Evolutionary conservation across 1,140 invertebrate genomes (phyloP).

Genomic region (Temnothorax curvispinosus): DNA sequence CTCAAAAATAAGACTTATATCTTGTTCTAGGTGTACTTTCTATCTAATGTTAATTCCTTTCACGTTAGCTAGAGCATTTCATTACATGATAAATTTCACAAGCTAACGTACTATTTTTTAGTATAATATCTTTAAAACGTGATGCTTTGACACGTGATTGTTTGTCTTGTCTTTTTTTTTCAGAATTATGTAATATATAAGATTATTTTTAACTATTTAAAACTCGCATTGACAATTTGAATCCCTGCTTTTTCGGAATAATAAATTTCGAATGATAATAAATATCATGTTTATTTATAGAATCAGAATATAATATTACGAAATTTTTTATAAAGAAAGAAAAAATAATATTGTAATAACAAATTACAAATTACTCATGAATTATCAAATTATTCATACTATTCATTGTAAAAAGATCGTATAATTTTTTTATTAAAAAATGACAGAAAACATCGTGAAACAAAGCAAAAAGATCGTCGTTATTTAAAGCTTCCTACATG

Average conservation of each 20-base stretch:
- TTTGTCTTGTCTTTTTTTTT: neutral
- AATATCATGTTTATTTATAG: neutral
- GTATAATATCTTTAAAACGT: neutral
- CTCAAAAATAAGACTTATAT: conserved; percentile 4
- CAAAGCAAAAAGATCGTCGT: neutral
- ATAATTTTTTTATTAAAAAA: neutral
- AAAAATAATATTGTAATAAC: neutral
- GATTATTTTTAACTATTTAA: neutral
- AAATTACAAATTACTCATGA: no score
- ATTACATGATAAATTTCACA: neutral
- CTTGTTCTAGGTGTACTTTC: conserved; percentile 5
- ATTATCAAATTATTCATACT: neutral
- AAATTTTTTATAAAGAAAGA: neutral
- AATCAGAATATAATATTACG: neutral
- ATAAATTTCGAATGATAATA: neutral
- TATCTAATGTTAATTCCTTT: neutral
- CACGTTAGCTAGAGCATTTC: neutral
- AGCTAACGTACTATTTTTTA: neutral
- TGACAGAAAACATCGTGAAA: neutral
- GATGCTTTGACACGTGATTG: neutral
- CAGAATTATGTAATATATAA: neutral
- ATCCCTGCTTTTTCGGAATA: neutral
- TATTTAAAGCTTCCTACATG: neutral
- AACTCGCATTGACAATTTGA: neutral
- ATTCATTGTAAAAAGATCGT: neutral